phyloP scores from a whole-genome alignment of 2,797 vertebrate genomes.

The Cygnus olor region DNA sequence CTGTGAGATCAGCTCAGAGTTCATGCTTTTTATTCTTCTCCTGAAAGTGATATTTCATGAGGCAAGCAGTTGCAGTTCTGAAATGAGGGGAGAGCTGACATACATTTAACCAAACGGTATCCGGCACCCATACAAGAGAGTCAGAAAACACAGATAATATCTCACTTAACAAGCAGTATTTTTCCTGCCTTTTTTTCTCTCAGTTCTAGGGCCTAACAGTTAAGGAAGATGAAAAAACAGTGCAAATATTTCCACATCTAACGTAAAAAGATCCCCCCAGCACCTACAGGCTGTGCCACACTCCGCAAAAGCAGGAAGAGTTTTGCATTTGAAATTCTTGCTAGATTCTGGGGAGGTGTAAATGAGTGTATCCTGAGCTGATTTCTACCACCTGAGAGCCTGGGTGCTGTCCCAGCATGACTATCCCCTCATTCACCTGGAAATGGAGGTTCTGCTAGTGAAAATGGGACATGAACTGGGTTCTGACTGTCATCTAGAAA shows the following conservation, averaged over 20 bases:
- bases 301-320: constrained; percentile 15
- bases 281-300: neutral
- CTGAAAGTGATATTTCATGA: constrained; percentile 75
- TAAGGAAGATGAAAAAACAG: constrained; percentile 22
- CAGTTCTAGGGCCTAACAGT: constrained; percentile 21
- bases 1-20: neutral
- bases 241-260: constrained; percentile 24
- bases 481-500: neutral
- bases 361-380: neutral
- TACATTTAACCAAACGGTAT: constrained; percentile 73
- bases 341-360: neutral
- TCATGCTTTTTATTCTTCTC: constrained; percentile 59
- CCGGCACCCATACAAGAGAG: constrained; percentile 43
- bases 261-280: neutral
- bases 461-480: neutral
- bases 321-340: neutral
- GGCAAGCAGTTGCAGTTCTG: constrained; percentile 71
- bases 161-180: constrained; percentile 66
- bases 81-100: constrained; percentile 73
- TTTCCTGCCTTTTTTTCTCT: constrained; percentile 36
- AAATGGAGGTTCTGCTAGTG: neutral
- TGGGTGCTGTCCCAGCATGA: neutral
- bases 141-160: constrained; percentile 74
- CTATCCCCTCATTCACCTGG: neutral
- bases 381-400: neutral